Evolutionary conservation across 2,888 invertebrate genomes (phyloP).

Genomic region (Ceratothoa steindachneri): DNA sequence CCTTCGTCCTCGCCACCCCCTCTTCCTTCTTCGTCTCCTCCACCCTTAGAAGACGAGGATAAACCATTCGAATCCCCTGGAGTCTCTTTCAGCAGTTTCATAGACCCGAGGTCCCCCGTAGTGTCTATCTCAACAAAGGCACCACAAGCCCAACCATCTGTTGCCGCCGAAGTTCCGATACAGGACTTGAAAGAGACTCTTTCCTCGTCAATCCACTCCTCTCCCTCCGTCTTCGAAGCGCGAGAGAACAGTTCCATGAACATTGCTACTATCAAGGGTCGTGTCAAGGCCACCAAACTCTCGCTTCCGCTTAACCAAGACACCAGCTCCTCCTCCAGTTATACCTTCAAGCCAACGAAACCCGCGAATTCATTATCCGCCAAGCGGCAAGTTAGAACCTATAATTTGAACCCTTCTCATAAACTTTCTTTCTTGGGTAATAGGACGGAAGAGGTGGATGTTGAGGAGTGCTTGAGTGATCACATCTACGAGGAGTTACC

Average conservation of each 20-base stretch:
- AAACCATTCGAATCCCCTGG: neutral
- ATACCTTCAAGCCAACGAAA: neutral
- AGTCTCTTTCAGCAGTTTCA: slow-evolving; percentile 30
- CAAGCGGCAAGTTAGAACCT: slow-evolving; percentile 2
- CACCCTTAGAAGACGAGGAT: slow-evolving; percentile 39
- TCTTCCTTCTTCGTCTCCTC: slow-evolving; percentile 46
- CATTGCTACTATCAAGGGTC: slow-evolving; percentile 43
- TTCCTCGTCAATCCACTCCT: neutral
- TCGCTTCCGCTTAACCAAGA: neutral
- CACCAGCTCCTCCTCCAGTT: neutral
- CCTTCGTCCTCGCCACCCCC: slow-evolving; percentile 45
- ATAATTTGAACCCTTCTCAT: slow-evolving; percentile 7
- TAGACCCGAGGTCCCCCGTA: slow-evolving; percentile 7
- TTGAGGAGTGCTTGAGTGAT: slow-evolving; percentile 39
- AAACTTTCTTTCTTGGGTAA: slow-evolving; percentile 25
- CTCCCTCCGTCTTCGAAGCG: slow-evolving; percentile 10
- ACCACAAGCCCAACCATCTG: neutral
- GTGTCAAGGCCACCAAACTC: slow-evolving; percentile 24
- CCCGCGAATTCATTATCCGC: neutral
- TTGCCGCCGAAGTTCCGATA: neutral
- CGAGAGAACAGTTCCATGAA: slow-evolving; percentile 23
- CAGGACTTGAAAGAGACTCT: neutral
- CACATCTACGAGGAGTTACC: slow-evolving; percentile 48
- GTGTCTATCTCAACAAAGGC: neutral
- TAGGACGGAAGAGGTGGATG: slow-evolving; percentile 25